Base-by-base conservation (phyloP, 2,888 invertebrate species). In the Sesia apiformis region DNA sequence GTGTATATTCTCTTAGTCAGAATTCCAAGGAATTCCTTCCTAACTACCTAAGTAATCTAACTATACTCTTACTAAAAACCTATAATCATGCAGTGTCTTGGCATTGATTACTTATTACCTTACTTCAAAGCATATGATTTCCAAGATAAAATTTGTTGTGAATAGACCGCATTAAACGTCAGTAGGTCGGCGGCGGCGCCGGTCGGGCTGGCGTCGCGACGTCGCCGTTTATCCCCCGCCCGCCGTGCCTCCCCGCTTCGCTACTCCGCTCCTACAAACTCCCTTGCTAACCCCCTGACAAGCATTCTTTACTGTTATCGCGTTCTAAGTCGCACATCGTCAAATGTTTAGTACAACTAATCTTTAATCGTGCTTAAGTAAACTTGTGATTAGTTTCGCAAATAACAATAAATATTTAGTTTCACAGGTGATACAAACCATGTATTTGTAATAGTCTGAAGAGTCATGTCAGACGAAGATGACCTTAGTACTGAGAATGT, bases 151-250 rank as follows among this genome's bases (percentile, higher is more conserved):
- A 4, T 46, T 8, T 46, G 46, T n/a, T 42, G 50, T 52, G 46
- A 38, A 46, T 55, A 60, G 55, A 55, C 8, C 52, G 55, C 53
- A 55, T 56, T 54, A 50, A 50, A 50, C 50, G 38, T 39, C 38
- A 53, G 74, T 69, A 66, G 69, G 78, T 68, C 70, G 74, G 53
- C 57, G 63, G 57, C 67, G 87, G 86, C 87, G 86, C 84, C 89
- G 72, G 79, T 66, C 81, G 66, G 86, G 72, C 86, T 87, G 89
- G 87, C 89, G 89, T 82, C 89, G 81, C 78, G 87, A 76, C 85
- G 87, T 78, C 86, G 84, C 78, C 70, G 64, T 49, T 60, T 55
- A 56, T 58, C 65, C 58, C 66, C 62, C 70, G 60, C 67, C 63
- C 63, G 62, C 56, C 59, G 60, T 57, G 55, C 56, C 60, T 62